A percentile compares a stretch with the other conserved stretches of the same genome.
Conservation (phyloP, 2,113 vertebrate genomes). For the Oncorhynchus masou region DNA sequence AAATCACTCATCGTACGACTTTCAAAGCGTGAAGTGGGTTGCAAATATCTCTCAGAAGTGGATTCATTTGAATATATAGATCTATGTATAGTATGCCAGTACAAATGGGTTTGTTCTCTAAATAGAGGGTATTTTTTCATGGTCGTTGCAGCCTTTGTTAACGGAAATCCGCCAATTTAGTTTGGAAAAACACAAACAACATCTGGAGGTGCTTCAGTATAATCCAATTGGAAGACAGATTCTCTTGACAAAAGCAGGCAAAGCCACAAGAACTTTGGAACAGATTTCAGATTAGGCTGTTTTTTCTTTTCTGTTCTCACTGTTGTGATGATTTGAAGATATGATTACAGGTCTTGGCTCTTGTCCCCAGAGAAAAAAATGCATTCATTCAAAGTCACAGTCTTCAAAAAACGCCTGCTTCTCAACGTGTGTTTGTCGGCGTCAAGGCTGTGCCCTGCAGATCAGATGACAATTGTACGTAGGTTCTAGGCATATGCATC, state of each 20-base stretch:
- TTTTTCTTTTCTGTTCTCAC: neutral
- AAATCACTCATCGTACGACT: slow-evolving; percentile 52
- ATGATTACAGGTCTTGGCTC: slow-evolving; percentile 52
- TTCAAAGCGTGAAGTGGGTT: slow-evolving; percentile 66
- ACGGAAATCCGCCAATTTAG: slow-evolving; percentile 25
- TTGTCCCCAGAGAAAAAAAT: slow-evolving; percentile 44
- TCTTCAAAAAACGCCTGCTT: slow-evolving; percentile 37
- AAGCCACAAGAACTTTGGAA: slow-evolving; percentile 9
- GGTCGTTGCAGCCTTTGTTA: slow-evolving; percentile 29
- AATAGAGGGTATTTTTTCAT: slow-evolving; percentile 36
- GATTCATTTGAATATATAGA: slow-evolving; percentile 51
- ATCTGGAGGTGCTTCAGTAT: slow-evolving; percentile 56
- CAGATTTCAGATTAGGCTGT: neutral
- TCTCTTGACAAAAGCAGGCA: slow-evolving; percentile 15
- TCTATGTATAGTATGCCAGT: slow-evolving; percentile 51
- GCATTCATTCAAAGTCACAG: slow-evolving; percentile 66
- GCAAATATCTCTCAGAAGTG: slow-evolving; percentile 61
- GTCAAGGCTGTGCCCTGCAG: slow-evolving; percentile 50
- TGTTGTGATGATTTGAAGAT: slow-evolving; percentile 31
- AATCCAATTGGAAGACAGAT: slow-evolving; percentile 38
- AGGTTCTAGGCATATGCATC: slow-evolving; percentile 54
- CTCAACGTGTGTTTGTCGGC: slow-evolving; percentile 67
- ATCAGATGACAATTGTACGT: slow-evolving; percentile 68
- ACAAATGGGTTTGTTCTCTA: slow-evolving; percentile 43
- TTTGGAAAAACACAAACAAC: slow-evolving; percentile 45